Evolutionary conservation across 2,113 vertebrate species (phyloP), one percentile per base, ranked within the genome.

Genomic region (Pica pica): DNA sequence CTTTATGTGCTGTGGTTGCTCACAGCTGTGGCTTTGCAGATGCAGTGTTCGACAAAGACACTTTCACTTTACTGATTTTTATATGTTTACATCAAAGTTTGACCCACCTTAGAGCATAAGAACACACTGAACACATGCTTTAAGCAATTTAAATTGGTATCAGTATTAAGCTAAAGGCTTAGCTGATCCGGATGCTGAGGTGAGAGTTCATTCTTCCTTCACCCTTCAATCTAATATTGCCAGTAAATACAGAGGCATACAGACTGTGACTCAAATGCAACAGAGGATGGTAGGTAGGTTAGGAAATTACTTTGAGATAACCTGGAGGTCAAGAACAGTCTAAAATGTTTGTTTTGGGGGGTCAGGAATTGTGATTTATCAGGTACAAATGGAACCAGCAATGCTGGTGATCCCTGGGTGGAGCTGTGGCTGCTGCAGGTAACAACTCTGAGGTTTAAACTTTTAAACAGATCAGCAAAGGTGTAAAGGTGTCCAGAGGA

Each of bases 361-460:
- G 7, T 52, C 27, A 75, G 76, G 27, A 52, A 6, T 12, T 50
- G 35, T 13, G 35, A 10, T 44, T 60, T 79, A 21, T 52, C 18
- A 4, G 41, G 10, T 24, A 22, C 0, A 3, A 37, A 44, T 6
- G 11, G 39, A 59, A 3, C 1, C 35, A 68, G 44, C 71, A 59
- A 2, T 33, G 63, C 14, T 86, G 53, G 63, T 21, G 41, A 50
- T 39, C 23, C 12, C 4, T 0, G 0, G 7, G 28, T 11, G 23
- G 19, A 47, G 33, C 64, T 16, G 3, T 30, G 13, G 21, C 17
- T 59, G 76, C 44, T 52, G 10, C 17, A 1, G 33, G 13, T 26
- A 13, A 3, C 6, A 60, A 4, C 20, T 10, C 17, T 9, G 6
- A 16, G 22, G 2, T 27, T 28, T 28, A 13, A 61, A 14, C 30